Conservation (phyloP, 2,113 vertebrate genomes). For the Daboia siamensis region DNA sequence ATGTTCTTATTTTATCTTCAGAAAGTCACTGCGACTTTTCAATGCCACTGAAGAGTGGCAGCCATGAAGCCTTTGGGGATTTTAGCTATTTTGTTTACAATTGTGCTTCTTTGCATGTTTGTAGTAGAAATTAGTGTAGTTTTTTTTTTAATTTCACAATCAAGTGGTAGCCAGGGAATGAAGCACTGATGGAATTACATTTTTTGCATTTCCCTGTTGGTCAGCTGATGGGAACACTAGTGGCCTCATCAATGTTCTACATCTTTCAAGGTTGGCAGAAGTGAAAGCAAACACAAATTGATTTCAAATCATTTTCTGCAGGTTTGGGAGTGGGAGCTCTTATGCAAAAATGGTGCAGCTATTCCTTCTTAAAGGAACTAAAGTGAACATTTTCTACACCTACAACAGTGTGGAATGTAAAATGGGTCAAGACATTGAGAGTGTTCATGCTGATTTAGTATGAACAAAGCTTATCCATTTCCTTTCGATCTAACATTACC, state of each 20-base stretch:
- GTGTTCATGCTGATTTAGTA: conserved; percentile 49
- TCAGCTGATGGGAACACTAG: not conserved
- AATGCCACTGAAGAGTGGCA: not conserved
- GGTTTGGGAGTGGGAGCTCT: not conserved
- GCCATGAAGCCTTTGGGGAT: not conserved
- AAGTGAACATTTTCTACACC: conserved; percentile 38
- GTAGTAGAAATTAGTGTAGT: not conserved
- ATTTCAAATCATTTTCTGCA: not conserved
- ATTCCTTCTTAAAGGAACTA: not conserved
- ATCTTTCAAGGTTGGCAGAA: not conserved
- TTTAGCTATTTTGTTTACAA: not conserved
- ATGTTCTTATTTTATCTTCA: not conserved
- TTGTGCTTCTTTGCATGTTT: not conserved
- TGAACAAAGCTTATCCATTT: conserved; percentile 45
- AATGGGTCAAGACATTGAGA: conserved; percentile 47
- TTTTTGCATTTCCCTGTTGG: not conserved
- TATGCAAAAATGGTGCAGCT: not conserved
- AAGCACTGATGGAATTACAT: not conserved
- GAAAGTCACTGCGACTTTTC: not conserved
- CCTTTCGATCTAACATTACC: conserved; percentile 38
- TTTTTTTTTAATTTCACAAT: not conserved
- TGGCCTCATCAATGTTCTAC: not conserved
- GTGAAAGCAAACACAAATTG: not conserved
- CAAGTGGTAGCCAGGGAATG: not conserved
- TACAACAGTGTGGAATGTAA: conserved; percentile 30